phyloP scores from a whole-genome alignment of 1,140 invertebrate species.

The Prorops nasuta region DNA sequence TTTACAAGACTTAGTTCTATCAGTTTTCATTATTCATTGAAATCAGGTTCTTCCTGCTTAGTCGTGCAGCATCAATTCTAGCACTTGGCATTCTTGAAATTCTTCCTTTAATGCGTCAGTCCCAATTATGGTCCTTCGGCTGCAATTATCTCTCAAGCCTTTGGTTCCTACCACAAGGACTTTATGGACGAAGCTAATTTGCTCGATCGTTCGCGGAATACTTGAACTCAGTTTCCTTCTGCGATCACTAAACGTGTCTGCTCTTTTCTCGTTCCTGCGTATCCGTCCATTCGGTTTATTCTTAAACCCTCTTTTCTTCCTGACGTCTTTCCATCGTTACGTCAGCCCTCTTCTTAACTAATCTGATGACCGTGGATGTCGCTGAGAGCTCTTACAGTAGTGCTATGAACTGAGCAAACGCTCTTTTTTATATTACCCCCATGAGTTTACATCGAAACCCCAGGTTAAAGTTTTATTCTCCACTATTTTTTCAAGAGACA shows the following conservation, averaged over 20 bases:
- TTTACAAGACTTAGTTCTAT: constrained; percentile 13
- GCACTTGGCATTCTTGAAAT: constrained; percentile 5
- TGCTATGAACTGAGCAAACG: no score
- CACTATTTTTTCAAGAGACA: no score
- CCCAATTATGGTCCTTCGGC: constrained; percentile 17
- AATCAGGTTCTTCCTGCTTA: constrained; percentile 23
- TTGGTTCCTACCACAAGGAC: constrained; percentile 12
- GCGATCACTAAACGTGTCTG: no score
- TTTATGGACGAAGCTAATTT: constrained; percentile 24
- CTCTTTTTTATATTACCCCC: no score
- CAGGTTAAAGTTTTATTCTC: no score
- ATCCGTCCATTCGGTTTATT: no score
- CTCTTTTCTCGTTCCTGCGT: no score
- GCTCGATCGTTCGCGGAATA: constrained; percentile 17
- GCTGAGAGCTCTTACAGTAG: no score
- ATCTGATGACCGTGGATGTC: no score
- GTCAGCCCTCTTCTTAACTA: background rate
- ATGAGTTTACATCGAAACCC: no score
- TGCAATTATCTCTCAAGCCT: constrained; percentile 31
- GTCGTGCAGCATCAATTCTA: constrained; percentile 4
- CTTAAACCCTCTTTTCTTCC: background rate
- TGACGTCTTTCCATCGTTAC: background rate
- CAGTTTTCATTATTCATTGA: background rate
- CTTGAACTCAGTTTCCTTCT: no score
- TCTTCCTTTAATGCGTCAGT: constrained; percentile 9